These are phyloP conservation scores for Chiloscyllium plagiosum DNA, from an alignment of 2,113 vertebrate genomes.

Conservation along the genomic window DNA sequence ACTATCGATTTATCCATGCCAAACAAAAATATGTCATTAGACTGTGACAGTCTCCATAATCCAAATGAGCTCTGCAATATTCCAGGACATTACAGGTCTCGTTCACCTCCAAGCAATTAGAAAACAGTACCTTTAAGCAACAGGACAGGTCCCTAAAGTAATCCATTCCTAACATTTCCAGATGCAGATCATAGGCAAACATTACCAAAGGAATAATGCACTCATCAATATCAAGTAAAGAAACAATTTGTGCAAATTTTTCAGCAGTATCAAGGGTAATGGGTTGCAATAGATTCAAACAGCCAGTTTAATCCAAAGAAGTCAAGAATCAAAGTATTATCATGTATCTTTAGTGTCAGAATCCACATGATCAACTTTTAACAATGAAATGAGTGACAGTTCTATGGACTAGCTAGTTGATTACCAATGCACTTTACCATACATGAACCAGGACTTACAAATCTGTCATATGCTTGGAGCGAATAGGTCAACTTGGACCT, in stretches of 20 bases:
- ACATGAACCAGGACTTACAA: too few relatives aligned
- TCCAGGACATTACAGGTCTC: not conserved
- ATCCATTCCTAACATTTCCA: not conserved
- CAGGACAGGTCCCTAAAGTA: too few relatives aligned
- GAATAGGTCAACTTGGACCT: too few relatives aligned
- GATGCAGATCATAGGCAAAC: not conserved
- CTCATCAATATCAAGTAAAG: not conserved
- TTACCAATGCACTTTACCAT: too few relatives aligned
- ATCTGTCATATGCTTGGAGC: too few relatives aligned
- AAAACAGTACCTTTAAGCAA: too few relatives aligned
- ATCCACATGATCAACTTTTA: too few relatives aligned
- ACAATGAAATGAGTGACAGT: too few relatives aligned
- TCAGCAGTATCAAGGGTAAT: not conserved
- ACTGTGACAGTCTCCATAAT: not conserved
- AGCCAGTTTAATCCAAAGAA: not conserved
- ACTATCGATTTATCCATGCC: not conserved
- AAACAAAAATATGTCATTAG: not conserved
- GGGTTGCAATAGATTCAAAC: not conserved
- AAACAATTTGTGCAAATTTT: not conserved
- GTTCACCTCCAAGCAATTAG: too few relatives aligned
- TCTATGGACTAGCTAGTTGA: too few relatives aligned
- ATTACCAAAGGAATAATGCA: not conserved
- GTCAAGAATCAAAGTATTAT: not conserved
- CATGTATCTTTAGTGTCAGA: not conserved
- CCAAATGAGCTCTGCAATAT: not conserved